Evolutionary conservation across 2,797 vertebrate species (phyloP).

Genomic region (Cetoscarus ocellatus): DNA sequence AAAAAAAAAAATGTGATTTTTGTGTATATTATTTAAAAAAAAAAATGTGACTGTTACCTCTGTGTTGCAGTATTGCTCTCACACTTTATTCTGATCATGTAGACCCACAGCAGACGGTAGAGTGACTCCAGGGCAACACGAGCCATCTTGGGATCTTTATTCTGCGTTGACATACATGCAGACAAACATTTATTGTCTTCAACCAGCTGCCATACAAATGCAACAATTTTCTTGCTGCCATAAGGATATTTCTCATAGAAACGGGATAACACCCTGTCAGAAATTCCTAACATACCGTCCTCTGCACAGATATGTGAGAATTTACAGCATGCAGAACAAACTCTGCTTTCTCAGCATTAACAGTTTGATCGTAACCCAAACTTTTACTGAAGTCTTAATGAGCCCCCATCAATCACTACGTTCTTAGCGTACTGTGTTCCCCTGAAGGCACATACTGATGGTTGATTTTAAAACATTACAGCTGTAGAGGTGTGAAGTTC

Average conservation of each 20-base stretch:
- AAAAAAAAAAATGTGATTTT: neutral
- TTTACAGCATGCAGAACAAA: neutral
- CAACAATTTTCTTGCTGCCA: neutral
- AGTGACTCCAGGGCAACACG: slow-evolving; percentile 97
- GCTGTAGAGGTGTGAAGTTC: neutral
- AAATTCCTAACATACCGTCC: slow-evolving; percentile 19
- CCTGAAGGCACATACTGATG: slow-evolving; percentile 21
- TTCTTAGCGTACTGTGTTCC: slow-evolving; percentile 23
- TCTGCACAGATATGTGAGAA: neutral
- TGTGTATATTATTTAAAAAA: neutral
- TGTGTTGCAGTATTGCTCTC: slow-evolving; percentile 99
- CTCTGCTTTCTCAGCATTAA: neutral
- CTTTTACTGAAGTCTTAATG: slow-evolving; percentile 3
- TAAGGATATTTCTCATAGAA: neutral
- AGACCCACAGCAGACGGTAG: slow-evolving; percentile 98
- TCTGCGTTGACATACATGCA: slow-evolving; percentile 80
- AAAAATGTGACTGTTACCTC: slow-evolving; percentile 83
- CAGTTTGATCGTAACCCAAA: slow-evolving; percentile 1
- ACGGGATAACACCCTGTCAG: neutral
- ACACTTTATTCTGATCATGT: slow-evolving; percentile 99
- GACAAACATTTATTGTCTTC: slow-evolving; percentile 4
- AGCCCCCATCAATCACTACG: slow-evolving; percentile 2
- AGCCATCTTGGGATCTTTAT: slow-evolving; percentile 99
- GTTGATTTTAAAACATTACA: slow-evolving; percentile 6
- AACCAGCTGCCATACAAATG: neutral